phyloP scores from a whole-genome alignment of 2,113 vertebrate genomes.

The Paedocypris sp. region DNA sequence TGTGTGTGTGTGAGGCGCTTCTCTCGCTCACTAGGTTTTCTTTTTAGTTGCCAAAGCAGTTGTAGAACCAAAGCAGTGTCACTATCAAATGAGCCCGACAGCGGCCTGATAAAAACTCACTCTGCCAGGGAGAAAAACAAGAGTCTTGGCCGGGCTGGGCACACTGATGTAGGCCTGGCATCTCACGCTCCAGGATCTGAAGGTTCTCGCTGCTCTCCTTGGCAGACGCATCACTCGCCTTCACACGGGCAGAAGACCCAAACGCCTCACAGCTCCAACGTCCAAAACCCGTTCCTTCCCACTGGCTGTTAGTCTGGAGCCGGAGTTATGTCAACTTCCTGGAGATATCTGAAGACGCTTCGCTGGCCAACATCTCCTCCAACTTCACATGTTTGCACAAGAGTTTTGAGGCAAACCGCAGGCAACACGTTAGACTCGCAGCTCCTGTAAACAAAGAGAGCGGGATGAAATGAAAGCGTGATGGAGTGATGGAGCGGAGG shows the following conservation, averaged over 20 bases:
- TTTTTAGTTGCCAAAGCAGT: conserved; percentile 18
- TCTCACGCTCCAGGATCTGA: conserved; percentile 6
- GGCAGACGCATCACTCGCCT: conserved; percentile 6
- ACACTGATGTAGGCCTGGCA: conserved; percentile 15
- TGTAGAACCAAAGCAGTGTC: conserved; percentile 23
- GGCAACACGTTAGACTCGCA: background rate
- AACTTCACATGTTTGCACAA: conserved; percentile 22
- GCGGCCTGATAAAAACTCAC: conserved; percentile 18
- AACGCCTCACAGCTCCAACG: conserved; percentile 14
- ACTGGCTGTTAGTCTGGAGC: conserved; percentile 16
- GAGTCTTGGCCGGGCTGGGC: conserved; percentile 10
- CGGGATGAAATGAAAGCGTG: background rate
- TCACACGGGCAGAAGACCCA: conserved; percentile 14
- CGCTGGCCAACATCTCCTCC: conserved; percentile 11
- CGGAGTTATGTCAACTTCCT: conserved; percentile 16
- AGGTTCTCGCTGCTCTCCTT: conserved; percentile 10
- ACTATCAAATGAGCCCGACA: conserved; percentile 21
- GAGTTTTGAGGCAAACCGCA: conserved; percentile 2
- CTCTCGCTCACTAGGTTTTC: conserved; percentile 13
- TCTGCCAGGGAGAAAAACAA: conserved; percentile 21
- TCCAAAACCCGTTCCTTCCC: conserved; percentile 20
- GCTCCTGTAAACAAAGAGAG: background rate
- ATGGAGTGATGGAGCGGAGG: background rate
- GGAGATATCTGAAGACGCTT: conserved; percentile 2
- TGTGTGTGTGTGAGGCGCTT: background rate